Conservation (phyloP, 2,888 invertebrate genomes). For the Drosophila merina region DNA sequence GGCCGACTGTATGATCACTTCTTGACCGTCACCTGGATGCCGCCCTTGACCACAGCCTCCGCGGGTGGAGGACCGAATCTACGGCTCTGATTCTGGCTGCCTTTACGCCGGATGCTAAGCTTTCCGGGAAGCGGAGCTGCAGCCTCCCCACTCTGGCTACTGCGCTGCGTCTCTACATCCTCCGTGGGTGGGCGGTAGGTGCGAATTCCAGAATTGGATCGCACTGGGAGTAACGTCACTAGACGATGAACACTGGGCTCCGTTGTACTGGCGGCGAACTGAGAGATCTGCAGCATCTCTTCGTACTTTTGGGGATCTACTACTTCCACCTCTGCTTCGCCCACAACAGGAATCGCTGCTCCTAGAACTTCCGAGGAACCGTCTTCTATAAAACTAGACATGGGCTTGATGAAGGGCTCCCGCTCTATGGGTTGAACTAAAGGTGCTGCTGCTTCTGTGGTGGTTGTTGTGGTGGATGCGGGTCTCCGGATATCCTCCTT, state of each 20-base stretch:
- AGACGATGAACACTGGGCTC: constrained; percentile 83
- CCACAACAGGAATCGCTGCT: constrained; percentile 80
- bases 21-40: constrained; percentile 80
- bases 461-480: constrained; percentile 39
- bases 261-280: constrained; percentile 75
- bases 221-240: constrained; percentile 90
- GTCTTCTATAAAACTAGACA: constrained; percentile 78
- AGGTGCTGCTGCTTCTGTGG: constrained; percentile 46
- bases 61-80: constrained; percentile 78
- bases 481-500: constrained; percentile 68
- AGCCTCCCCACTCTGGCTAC: constrained; percentile 39
- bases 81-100: constrained; percentile 71
- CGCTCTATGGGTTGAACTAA: constrained; percentile 49
- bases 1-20: constrained; percentile 28
- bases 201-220: constrained; percentile 91
- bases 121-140: constrained; percentile 51
- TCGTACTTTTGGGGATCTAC: constrained; percentile 84
- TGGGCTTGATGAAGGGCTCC: constrained; percentile 78
- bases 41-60: constrained; percentile 82
- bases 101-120: constrained; percentile 55
- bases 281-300: constrained; percentile 82
- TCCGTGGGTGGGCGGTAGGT: constrained; percentile 86
- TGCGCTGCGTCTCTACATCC: constrained; percentile 52
- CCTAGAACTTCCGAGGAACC: constrained; percentile 75
- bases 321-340: constrained; percentile 84